Conservation (phyloP, 23 tunicate species). For the Botrylloides violaceus region DNA sequence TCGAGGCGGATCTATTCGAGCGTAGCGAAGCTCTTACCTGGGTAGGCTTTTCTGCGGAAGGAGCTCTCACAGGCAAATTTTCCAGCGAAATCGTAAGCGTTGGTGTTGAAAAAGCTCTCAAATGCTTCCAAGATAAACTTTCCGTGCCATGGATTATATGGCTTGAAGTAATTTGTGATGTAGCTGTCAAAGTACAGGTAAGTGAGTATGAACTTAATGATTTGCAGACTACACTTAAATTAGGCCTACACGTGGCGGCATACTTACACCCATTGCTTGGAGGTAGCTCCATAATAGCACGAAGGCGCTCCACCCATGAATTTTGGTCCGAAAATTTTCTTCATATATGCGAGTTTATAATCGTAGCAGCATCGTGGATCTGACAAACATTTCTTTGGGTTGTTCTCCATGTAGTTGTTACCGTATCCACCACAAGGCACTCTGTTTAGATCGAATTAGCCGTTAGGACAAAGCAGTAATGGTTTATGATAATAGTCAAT, state of each 20-base stretch:
- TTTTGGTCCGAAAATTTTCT: not conserved
- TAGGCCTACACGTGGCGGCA: not conserved
- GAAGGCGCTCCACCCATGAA: slow-evolving; percentile 1
- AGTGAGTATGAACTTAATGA: too few species aligned
- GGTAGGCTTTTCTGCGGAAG: not conserved
- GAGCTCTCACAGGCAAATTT: not conserved
- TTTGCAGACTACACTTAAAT: not conserved
- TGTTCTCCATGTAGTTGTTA: not conserved
- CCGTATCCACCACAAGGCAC: slow-evolving; percentile 15
- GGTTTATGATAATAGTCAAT: not conserved
- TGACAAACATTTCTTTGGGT: not conserved
- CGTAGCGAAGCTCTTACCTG: too few species aligned
- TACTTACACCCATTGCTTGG: slow-evolving; percentile 13
- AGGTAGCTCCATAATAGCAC: slow-evolving; percentile 12
- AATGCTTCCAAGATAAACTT: not conserved
- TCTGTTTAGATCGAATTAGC: not conserved
- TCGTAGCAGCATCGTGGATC: slow-evolving; percentile 19
- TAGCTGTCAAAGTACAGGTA: not conserved
- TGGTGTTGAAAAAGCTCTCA: not conserved
- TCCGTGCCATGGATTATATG: not conserved
- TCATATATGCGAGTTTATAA: not conserved
- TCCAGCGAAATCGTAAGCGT: not conserved
- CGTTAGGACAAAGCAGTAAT: not conserved
- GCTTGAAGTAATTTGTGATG: not conserved
- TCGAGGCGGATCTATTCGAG: too few species aligned